Percentiles rank a stretch among this genome's conserved stretches.
Conservation (phyloP, 2,113 vertebrate genomes). For the Crocuta crocuta region DNA sequence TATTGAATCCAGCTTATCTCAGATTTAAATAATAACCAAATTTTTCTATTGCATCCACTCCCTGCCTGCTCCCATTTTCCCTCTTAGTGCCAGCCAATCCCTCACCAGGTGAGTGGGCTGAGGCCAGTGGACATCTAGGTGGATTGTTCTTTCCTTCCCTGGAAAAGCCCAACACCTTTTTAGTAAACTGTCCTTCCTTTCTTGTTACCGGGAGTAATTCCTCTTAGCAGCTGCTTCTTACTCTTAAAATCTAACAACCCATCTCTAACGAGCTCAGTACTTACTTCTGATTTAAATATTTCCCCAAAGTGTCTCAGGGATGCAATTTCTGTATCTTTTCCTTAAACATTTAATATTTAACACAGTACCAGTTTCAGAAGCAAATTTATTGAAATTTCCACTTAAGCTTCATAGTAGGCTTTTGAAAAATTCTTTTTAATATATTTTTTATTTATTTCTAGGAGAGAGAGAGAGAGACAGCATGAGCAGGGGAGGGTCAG, state of each 20-base stretch:
- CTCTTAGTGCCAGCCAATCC: neutral
- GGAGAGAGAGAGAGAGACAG: no score
- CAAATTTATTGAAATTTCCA: neutral
- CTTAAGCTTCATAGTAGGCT: neutral
- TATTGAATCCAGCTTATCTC: neutral
- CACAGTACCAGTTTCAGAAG: neutral
- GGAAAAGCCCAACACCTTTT: neutral
- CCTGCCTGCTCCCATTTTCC: neutral
- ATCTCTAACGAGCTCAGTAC: neutral
- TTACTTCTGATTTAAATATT: neutral
- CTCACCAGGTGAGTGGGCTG: neutral
- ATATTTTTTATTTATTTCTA: no score
- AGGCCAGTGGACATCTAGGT: neutral
- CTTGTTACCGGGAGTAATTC: neutral
- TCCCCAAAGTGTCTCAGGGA: neutral
- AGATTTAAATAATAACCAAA: neutral
- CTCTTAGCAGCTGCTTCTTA: neutral
- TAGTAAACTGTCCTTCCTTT: neutral
- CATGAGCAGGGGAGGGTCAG: no score
- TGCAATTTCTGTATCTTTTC: neutral
- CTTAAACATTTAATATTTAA: conserved; percentile 21
- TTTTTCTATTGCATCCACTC: neutral
- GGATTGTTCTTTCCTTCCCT: neutral
- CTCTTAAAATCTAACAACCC: neutral
- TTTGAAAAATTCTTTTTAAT: neutral